phyloP scores from a whole-genome alignment of 2,113 vertebrate genomes.

The Cervus canadensis region DNA sequence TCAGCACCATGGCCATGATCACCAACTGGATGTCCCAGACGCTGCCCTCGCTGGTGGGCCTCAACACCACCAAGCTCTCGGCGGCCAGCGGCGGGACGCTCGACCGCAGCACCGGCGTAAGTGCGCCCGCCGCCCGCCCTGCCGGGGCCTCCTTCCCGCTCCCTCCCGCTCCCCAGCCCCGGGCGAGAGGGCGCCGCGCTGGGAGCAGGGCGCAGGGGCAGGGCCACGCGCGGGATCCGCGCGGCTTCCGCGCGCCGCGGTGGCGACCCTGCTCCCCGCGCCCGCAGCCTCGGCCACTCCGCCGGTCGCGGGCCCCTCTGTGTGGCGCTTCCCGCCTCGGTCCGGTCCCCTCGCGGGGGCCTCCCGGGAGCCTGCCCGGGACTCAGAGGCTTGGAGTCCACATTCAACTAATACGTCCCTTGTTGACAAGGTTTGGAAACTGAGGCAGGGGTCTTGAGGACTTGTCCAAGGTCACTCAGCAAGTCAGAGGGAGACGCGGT shows the following conservation, averaged over 20 bases:
- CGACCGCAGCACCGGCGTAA: slow-evolving; percentile 96
- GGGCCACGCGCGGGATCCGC: not conserved
- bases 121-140: slow-evolving; percentile 68
- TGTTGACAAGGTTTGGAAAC: not conserved
- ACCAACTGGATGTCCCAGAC: slow-evolving; percentile 99
- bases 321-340: not conserved
- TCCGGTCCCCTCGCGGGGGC: not conserved
- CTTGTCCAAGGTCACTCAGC: slow-evolving; percentile 66
- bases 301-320: not conserved
- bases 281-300: not conserved
- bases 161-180: not conserved
- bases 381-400: not conserved
- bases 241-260: not conserved
- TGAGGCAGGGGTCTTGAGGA: slow-evolving; percentile 36
- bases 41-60: slow-evolving; percentile 95
- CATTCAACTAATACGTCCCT: not conserved
- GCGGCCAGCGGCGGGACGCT: slow-evolving; percentile 90
- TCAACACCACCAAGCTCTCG: slow-evolving; percentile 93
- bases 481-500: not conserved
- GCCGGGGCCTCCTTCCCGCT: not conserved
- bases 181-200: not conserved
- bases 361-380: not conserved
- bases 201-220: not conserved
- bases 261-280: not conserved
- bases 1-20: slow-evolving; percentile 99